Evolutionary conservation across 2,797 vertebrate species (phyloP).

Genomic region (Poeciliopsis paucimaculata): DNA sequence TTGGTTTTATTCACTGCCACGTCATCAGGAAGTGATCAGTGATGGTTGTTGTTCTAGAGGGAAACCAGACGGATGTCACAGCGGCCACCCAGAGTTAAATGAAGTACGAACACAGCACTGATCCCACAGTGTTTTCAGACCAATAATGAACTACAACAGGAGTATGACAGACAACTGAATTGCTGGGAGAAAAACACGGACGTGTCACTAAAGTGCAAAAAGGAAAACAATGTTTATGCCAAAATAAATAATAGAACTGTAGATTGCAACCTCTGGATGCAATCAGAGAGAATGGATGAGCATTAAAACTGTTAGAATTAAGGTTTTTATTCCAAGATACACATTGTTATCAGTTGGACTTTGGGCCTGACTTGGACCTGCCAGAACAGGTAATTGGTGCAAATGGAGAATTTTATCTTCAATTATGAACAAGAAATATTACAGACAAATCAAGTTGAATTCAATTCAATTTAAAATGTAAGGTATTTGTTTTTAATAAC

Average conservation of each 20-base stretch:
- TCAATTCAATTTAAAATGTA: background rate
- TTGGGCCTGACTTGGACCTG: background rate
- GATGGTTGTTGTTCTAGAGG: slow-evolving; percentile 6
- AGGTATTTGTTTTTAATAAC: background rate
- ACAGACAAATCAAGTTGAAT: background rate
- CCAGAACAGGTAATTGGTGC: background rate
- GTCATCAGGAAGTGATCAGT: slow-evolving; percentile 6
- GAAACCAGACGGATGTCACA: slow-evolving; percentile 21
- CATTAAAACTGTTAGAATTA: background rate
- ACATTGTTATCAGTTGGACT: background rate
- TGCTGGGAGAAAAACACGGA: background rate
- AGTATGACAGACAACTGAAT: background rate
- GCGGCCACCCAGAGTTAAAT: slow-evolving; percentile 16
- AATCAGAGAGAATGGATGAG: background rate
- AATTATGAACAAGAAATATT: background rate
- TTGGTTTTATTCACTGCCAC: background rate
- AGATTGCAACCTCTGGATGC: background rate
- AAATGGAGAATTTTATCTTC: background rate
- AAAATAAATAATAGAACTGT: background rate
- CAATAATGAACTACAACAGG: background rate
- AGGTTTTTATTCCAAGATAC: background rate
- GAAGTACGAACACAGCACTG: background rate
- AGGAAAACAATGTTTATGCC: background rate
- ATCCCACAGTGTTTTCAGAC: background rate
- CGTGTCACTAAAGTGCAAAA: background rate